A percentile compares a stretch with the other conserved stretches of the same genome.
These are phyloP conservation scores for Acleris emargana DNA, from an alignment of 2,888 invertebrate species.

Conservation along the genomic window DNA sequence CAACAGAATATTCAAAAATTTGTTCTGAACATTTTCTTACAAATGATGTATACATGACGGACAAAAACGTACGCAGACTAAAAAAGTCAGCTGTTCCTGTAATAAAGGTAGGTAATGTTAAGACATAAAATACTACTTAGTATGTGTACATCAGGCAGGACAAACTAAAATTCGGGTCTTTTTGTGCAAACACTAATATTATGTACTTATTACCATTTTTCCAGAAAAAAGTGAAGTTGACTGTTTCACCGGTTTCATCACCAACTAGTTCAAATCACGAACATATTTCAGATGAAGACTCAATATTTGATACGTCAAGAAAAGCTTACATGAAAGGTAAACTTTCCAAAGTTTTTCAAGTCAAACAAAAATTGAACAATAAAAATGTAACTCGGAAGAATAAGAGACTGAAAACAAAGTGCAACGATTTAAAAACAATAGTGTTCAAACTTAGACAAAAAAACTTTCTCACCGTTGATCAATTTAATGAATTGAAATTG, in stretches of 20 bases:
- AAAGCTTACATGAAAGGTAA: background rate
- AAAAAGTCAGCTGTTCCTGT: conserved; percentile 16
- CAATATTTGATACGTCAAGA: background rate
- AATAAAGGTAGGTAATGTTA: conserved; percentile 3
- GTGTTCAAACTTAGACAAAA: background rate
- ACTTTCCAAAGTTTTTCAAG: background rate
- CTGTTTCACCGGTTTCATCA: background rate
- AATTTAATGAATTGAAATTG: background rate
- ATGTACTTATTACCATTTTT: background rate
- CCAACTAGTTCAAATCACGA: background rate
- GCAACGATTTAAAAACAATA: background rate
- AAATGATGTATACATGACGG: background rate
- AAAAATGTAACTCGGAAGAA: background rate
- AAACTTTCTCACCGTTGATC: background rate
- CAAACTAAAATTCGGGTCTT: background rate
- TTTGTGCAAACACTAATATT: background rate
- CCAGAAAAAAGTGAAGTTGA: background rate
- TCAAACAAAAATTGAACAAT: background rate
- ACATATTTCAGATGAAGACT: background rate
- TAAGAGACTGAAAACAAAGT: background rate
- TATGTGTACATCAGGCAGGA: too few relatives aligned
- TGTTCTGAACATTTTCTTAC: background rate
- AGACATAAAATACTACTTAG: too few relatives aligned
- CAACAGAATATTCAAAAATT: background rate
- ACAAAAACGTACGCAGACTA: background rate